Base-by-base conservation (phyloP, 2,113 vertebrate species). In the Oncorhynchus gorbuscha region DNA sequence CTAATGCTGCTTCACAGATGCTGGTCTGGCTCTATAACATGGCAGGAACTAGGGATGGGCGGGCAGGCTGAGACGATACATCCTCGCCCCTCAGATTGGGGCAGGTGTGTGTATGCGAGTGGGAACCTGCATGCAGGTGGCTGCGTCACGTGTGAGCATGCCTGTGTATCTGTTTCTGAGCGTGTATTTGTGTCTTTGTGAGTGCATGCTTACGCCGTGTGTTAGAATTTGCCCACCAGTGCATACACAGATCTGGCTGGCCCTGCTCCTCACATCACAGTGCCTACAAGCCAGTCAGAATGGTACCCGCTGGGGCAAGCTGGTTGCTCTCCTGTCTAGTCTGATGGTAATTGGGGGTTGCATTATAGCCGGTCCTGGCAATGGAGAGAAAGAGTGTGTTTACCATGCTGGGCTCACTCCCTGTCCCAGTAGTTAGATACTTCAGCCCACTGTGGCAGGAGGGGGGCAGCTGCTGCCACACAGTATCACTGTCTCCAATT, bases 391-490 rank as follows among this genome's bases (percentile, higher is more conserved):
- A 45, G 39, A 2, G 39, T 45, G 39, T 45, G 39, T 45, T 45
- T 9, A 18, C 14, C 49, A 18, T 55, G 51, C 18, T 30, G 1
- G 18, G 39, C 39, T 45, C 39, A 45, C 39, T 12, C 75, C 83
- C 76, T 45, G 69, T 78, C 30, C 77, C 26, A 58, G 39, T 30
- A 70, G 48, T 75, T 82, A 55, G 20, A 79, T 76, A 3, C 84
- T 82, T 82, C 61, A 77, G 72, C 30, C 5, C 32, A 16, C 14
- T 72, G 73, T 45, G 76, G 24, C 80, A 70, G 61, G 39, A 45
- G 9, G 39, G 39, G 78, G 69, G 75, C 67, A 76, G 68, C 84
- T 32, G 65, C 45, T 91, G 85, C 85, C 82, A 89, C 39, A 45
- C 39, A 45, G 8, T 11, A 45, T 45, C 8, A 0, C 8, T 2